Conservation (phyloP, 1,140 invertebrate species). For the Pseudomyrmex flavicornis region DNA sequence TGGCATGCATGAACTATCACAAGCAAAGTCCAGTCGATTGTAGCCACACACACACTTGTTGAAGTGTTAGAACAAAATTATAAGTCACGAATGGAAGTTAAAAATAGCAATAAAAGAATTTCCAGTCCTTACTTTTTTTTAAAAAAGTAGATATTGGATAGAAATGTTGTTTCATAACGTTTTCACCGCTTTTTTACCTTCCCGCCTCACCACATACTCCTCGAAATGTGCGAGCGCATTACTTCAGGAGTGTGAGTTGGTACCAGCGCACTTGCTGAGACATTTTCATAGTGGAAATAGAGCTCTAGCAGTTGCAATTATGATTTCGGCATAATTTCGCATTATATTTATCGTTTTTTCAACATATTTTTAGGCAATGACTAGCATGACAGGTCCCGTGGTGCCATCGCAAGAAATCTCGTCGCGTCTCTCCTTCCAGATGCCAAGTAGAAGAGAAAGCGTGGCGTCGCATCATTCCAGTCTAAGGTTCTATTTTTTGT, state of each 20-base stretch:
- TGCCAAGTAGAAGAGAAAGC: slow-evolving; percentile 88
- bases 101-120: not conserved
- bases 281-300: too few relatives aligned
- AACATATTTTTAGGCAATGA: slow-evolving; percentile 86
- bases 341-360: not conserved
- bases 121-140: not conserved
- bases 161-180: not conserved
- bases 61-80: not conserved
- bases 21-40: not conserved
- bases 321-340: not conserved
- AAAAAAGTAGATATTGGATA: not conserved
- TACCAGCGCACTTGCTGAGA: too few relatives aligned
- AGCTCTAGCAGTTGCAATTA: not conserved
- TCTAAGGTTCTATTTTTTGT: slow-evolving; percentile 79
- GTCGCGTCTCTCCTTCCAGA: slow-evolving; percentile 75
- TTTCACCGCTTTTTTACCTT: not conserved
- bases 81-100: slow-evolving; percentile 1
- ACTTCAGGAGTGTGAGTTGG: too few relatives aligned
- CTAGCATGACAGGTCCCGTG: slow-evolving; percentile 87
- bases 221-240: too few relatives aligned
- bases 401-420: slow-evolving; percentile 72
- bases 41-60: slow-evolving; percentile 5
- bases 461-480: slow-evolving; percentile 82
- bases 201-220: too few relatives aligned
- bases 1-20: slow-evolving; percentile 51